Base-by-base conservation (phyloP, 2,797 vertebrate species). In the Tragopan temminckii region DNA sequence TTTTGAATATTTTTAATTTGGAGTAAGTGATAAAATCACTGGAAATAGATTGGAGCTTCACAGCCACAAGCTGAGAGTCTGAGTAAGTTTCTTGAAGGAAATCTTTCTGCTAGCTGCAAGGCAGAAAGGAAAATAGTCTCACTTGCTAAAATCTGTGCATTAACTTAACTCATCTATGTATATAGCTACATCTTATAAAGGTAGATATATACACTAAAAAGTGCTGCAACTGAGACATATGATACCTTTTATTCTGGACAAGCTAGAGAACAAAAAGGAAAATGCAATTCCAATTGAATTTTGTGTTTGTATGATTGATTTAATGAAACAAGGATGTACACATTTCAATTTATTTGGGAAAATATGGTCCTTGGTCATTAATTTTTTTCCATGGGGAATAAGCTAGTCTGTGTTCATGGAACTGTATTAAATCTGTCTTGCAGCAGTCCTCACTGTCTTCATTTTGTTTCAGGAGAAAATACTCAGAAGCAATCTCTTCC, bases 1-100 rank as follows among this genome's bases (percentile, higher is more conserved):
- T 90, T 61, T 20, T 92, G 18, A 85, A 23, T 76, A 52, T 74
- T 89, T 93, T 92, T 61, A 61, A 78, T 91, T 67, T 72, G 55
- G 17, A 42, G 5, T 33, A 27, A 62, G 25, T 83, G 35, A 36
- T 62, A 64, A 83, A 36, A 83, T 89, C 19, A 25, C 55, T 59
- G 72, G 70, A 76, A 72, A 63, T 53, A 67, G 25, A 67, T 14
- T 50, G 17, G 55, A 77, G 86, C 13, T 69, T 45, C 67, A 31
- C 35, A 80, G 46, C 0, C 1, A 42, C 46, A 91, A 79, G 24
- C 11, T 80, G 61, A 42, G n/a, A 79, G 20, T 40, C 23, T 67
- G 46, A 62, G 38, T 45, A 75, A 53, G 15, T 52, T 52, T 85
- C 63, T 52, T 19, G 45, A 69, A 81, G 43, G 11, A 88, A 93